These are phyloP conservation scores for Sebastes taczanowskii DNA, from an alignment of 2,797 vertebrate species.

Conservation along the genomic window DNA sequence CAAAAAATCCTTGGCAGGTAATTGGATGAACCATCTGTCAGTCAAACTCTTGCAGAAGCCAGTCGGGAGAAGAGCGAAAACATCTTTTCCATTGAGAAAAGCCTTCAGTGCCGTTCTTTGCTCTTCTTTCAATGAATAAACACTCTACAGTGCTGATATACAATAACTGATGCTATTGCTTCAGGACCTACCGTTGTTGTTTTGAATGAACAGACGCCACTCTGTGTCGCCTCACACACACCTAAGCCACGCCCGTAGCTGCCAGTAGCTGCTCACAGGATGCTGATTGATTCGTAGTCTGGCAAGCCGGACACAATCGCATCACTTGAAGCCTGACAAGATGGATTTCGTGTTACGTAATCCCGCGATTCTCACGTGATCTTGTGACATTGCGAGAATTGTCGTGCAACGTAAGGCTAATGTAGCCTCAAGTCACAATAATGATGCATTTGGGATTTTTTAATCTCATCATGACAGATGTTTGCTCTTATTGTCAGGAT, in stretches of 20 bases:
- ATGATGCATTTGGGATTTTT: neutral
- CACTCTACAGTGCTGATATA: neutral
- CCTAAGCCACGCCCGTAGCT: neutral
- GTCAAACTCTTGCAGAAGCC: no score
- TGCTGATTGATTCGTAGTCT: neutral
- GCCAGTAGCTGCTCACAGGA: neutral
- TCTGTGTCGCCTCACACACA: neutral
- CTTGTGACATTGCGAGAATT: no score
- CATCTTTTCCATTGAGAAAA: neutral
- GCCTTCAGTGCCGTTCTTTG: neutral
- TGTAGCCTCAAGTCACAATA: neutral
- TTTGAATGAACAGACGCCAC: neutral
- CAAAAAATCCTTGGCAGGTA: neutral
- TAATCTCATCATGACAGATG: neutral
- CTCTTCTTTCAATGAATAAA: neutral
- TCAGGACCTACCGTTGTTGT: neutral
- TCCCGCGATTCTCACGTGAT: neutral
- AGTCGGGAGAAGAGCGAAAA: accelerated
- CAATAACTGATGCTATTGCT: neutral
- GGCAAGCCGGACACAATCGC: no score
- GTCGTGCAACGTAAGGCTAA: no score
- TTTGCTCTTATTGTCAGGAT: neutral
- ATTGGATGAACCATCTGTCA: neutral
- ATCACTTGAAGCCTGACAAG: no score
- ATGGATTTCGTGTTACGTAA: neutral